A percentile compares a stretch with the other conserved stretches of the same genome.
phyloP scores from a whole-genome alignment of 2,797 vertebrate species.

The Schizopygopsis pylzovi region DNA sequence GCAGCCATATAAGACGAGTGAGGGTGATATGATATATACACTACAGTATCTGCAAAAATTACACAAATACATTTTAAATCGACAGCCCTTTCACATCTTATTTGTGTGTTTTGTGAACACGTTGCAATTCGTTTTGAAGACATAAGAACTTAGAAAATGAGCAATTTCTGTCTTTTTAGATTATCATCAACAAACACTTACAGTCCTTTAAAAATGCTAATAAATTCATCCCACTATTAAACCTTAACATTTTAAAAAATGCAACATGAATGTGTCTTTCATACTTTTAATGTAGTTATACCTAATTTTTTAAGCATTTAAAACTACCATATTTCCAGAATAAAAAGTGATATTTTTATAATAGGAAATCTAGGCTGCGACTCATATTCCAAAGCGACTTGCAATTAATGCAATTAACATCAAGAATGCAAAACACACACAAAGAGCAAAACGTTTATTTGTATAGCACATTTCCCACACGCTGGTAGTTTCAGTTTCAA shows the following conservation, averaged over 20 bases:
- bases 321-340: not conserved
- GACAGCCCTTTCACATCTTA: not conserved
- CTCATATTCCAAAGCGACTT: not conserved
- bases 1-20: conserved; percentile 26
- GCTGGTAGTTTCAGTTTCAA: not conserved
- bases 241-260: not conserved
- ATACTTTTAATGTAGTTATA: not conserved
- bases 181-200: no score
- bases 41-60: not conserved
- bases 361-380: not conserved
- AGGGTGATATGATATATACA: not conserved
- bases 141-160: not conserved
- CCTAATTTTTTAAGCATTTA: not conserved
- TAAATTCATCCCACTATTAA: not conserved
- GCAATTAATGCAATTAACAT: conserved; percentile 1
- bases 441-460: not conserved
- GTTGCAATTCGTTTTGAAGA: not conserved
- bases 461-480: not conserved
- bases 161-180: not conserved
- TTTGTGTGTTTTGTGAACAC: not conserved
- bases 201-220: not conserved
- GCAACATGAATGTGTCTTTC: not conserved
- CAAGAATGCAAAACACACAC: not conserved
- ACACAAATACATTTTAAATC: not conserved
- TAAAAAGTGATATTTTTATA: not conserved